A percentile compares a stretch with the other conserved stretches of the same genome.
Evolutionary conservation across 2,113 vertebrate genomes (phyloP).

Genomic region (Pachyramphus minor): DNA sequence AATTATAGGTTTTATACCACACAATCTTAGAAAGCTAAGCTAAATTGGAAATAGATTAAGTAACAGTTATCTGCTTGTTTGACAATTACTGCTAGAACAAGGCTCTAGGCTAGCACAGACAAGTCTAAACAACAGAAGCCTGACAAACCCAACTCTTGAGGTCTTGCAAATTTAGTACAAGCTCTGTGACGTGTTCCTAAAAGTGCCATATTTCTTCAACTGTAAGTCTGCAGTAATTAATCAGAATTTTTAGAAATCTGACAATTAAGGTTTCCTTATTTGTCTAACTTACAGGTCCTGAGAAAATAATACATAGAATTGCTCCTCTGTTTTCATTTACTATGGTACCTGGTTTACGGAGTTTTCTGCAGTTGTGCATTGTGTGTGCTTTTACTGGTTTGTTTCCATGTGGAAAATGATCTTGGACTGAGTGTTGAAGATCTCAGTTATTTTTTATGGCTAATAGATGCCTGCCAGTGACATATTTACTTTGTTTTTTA

Average conservation of each 20-base stretch:
- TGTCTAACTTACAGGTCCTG: neutral
- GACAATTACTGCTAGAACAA: neutral
- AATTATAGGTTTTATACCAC: neutral
- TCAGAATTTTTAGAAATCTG: neutral
- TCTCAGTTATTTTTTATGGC: neutral
- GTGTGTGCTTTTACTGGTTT: neutral
- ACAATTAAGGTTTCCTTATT: neutral
- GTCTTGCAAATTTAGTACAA: neutral
- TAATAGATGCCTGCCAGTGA: neutral
- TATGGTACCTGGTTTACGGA: accelerated
- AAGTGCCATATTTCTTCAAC: neutral
- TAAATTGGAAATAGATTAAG: neutral
- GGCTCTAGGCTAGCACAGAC: neutral
- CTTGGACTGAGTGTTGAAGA: neutral
- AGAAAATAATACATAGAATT: neutral
- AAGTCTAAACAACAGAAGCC: neutral
- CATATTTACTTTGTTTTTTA: neutral
- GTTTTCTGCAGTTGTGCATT: neutral
- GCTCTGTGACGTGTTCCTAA: neutral
- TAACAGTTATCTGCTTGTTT: neutral
- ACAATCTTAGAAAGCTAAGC: neutral
- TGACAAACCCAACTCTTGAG: neutral
- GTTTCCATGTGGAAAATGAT: neutral
- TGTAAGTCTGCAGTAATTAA: neutral
- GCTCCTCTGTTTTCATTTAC: neutral